Evolutionary conservation across 2,797 vertebrate genomes (phyloP).

Genomic region (Lepilemur septentrionalis): DNA sequence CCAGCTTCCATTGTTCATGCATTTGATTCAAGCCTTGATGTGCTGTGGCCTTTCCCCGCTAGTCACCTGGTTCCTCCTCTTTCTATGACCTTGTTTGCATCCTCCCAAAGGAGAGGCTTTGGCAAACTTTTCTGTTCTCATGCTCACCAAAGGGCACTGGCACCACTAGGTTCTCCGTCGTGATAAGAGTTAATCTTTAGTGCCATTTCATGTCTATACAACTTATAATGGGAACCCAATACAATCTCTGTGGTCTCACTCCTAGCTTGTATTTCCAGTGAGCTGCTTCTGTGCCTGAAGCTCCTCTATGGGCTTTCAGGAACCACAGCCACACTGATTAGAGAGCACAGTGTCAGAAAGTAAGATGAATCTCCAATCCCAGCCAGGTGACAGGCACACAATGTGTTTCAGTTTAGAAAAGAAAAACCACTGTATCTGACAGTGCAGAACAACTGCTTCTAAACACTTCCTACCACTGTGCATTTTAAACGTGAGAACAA

Average conservation of each 20-base stretch:
- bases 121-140: background rate
- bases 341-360: background rate
- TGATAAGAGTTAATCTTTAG: too few relatives aligned
- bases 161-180: accelerated
- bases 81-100: background rate
- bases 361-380: background rate
- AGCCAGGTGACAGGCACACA: background rate
- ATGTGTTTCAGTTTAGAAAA: background rate
- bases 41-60: background rate
- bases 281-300: background rate
- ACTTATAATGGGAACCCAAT: background rate
- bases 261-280: background rate
- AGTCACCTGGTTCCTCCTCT: background rate
- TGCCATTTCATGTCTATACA: background rate
- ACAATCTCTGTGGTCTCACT: background rate
- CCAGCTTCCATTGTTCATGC: background rate
- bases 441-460: background rate
- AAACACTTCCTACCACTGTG: background rate
- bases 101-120: background rate
- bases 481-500: background rate
- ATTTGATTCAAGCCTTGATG: background rate
- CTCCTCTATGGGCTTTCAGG: background rate
- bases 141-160: background rate
- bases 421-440: background rate
- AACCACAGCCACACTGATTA: background rate